A percentile compares a stretch with the other conserved stretches of the same genome.
Conservation (phyloP, 2,888 invertebrate genomes). For the Pandemis cinnamomeana region DNA sequence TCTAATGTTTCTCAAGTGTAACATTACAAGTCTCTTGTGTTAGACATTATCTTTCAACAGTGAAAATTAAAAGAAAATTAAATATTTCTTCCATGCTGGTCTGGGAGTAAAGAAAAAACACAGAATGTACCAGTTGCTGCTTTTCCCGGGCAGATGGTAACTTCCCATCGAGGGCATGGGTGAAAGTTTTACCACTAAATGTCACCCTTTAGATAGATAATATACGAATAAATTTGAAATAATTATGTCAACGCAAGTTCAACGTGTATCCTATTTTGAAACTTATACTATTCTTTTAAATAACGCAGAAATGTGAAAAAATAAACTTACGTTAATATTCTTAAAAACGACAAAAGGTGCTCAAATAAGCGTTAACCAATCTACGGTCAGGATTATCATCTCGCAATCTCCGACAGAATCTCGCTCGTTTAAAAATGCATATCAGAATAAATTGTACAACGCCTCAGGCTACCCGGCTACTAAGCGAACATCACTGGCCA, state of each 20-base stretch:
- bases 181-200: too few species aligned
- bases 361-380: conserved; percentile 21
- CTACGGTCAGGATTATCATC: conserved; percentile 37
- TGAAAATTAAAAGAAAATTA: neutral
- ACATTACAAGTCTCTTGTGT: conserved; percentile 13
- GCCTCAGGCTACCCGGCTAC: conserved; percentile 65
- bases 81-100: too few species aligned
- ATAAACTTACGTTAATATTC: conserved; percentile 4
- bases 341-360: conserved; percentile 7
- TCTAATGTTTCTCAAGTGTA: neutral
- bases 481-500: conserved; percentile 58
- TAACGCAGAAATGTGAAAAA: neutral
- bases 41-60: neutral
- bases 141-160: too few species aligned
- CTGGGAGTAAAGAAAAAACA: too few species aligned
- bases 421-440: conserved; percentile 59
- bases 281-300: neutral
- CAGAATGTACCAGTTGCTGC: too few species aligned
- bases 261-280: too few species aligned
- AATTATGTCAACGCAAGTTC: too few species aligned
- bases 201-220: too few species aligned
- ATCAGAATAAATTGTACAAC: conserved; percentile 73
- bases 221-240: too few species aligned
- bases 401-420: conserved; percentile 37
- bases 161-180: too few species aligned